Conservation (phyloP, 2,113 vertebrate species). For the Spheniscus mendiculus region DNA sequence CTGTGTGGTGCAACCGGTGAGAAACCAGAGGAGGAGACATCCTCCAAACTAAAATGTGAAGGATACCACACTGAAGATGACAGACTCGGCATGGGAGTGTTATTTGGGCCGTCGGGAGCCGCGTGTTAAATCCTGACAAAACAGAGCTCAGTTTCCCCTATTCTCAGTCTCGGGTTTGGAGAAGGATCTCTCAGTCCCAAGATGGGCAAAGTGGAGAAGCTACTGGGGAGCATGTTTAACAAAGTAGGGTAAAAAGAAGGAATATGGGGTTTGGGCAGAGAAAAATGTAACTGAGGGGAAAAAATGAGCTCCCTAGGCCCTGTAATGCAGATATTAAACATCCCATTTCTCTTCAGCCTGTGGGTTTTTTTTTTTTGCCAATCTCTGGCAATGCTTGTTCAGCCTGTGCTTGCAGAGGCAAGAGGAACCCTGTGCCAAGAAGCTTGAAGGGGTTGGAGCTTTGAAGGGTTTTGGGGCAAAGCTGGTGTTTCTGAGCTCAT, state of each 20-base stretch:
- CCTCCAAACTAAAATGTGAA: fast-evolving
- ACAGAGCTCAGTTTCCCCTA: fast-evolving
- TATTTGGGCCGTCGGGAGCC: background rate
- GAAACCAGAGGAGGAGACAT: background rate
- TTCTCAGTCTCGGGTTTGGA: background rate
- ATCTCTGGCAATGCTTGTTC: background rate
- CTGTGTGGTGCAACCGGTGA: background rate
- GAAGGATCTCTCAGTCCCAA: background rate
- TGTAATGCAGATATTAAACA: background rate
- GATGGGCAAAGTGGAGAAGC: background rate
- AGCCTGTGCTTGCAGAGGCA: background rate
- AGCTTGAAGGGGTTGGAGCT: background rate
- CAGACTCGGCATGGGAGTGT: fast-evolving
- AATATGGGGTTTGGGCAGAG: no score
- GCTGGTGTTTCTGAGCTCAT: background rate
- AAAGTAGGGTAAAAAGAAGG: background rate
- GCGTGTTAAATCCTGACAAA: background rate
- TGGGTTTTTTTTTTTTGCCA: background rate
- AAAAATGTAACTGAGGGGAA: background rate
- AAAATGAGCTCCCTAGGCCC: background rate
- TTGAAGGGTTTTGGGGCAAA: background rate
- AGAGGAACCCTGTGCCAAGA: background rate
- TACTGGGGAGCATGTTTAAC: fast-evolving
- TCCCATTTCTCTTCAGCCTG: background rate
- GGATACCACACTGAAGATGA: fast-evolving